Evolutionary conservation across 2,113 vertebrate species (phyloP), one percentile per base, ranked within the genome.

Genomic region (Plecotus auritus): DNA sequence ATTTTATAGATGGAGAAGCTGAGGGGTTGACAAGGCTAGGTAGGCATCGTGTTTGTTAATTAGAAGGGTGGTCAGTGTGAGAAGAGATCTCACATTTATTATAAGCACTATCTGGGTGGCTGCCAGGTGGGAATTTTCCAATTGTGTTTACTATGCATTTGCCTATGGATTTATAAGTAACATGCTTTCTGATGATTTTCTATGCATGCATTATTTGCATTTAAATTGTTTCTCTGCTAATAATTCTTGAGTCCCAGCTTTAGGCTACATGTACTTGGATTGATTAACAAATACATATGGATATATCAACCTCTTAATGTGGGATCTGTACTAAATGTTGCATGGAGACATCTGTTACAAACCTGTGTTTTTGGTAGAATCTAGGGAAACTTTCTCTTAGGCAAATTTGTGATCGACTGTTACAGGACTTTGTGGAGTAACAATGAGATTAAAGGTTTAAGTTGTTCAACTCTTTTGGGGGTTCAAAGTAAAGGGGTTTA

Each of bases 321-420:
- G 73, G 69, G 3, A 66, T 73, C 47, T 94, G 1, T 70, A 85
- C 61, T 95, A 35, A 90, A 92, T 59, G 78, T 95, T 95, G 42
- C 28, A 28, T 2, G 9, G 88, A 95, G 77, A 77, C 85, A 80
- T 88, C 77, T 95, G 88, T 59, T 93, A 18, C 77, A 90, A 92
- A 76, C 64, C 59, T 81, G 76, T 82, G 26, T 51, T 95, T 96
- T 78, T 18, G n/a, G 47, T 73, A 28, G 77, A 93, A 56, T 94
- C 56, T 42, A 81, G 82, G 82, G 82, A 81, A 88, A 77, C 92
- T 96, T 93, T 76, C 88, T 96, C 67, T 92, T 42, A 37, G 90
- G 61, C 88, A 70, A 40, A 67, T 87, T 82, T 77, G 66, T 77
- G 95, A 91, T 22, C 13, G 64, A 89, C 37, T 80, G 35, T 88